Base-by-base conservation (phyloP, 2,113 vertebrate genomes). In the Rattus rattus region DNA sequence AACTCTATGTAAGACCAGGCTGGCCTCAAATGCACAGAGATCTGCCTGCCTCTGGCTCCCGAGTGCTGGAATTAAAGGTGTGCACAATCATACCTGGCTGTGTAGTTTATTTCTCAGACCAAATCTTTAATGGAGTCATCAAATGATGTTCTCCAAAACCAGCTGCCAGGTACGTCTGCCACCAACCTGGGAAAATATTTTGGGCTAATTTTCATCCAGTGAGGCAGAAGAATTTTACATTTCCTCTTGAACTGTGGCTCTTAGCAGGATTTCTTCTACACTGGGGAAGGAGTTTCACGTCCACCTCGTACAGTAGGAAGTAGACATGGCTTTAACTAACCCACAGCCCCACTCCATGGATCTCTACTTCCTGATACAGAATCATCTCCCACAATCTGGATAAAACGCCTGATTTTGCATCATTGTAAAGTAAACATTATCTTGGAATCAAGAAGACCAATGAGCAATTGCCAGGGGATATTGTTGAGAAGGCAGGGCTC, bases 231-330 rank as follows among this genome's bases (percentile, higher is more conserved):
- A 90, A 75, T 33, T 77, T n/a, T 63, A 52, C 39, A n/a, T 87
- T 83, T 94, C 75, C 61, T 95, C 81, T 73, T 92, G 39, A 88
- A 33, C 24, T 26, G n/a, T 81, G 24, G 47, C 90, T 59, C 75
- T 61, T 22, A 33, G 52, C 5, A 89, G 24, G 12, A 22, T 54
- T 77, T 59, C 52, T 72, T 49, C 49, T 24, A 52, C 47, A 9
- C 28, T 20, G 33, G 10, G 24, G 22, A 63, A 43, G 69, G 26
- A 7, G 9, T 30, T 36, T n/a, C 47, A 19, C 14, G 22, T 39
- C 22, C n/a, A 11, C 19, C 11, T 69, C 49, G 26, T 24, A 36
- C 5, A 28, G 39, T 33, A 39, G 33, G 67, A 88, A 22, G 7
- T 69, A 69, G 43, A 33, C 16, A 49, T 17, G 30, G n/a, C 3